phyloP scores from a whole-genome alignment of 1,140 invertebrate species.

The Zaprionus ghesquierei region DNA sequence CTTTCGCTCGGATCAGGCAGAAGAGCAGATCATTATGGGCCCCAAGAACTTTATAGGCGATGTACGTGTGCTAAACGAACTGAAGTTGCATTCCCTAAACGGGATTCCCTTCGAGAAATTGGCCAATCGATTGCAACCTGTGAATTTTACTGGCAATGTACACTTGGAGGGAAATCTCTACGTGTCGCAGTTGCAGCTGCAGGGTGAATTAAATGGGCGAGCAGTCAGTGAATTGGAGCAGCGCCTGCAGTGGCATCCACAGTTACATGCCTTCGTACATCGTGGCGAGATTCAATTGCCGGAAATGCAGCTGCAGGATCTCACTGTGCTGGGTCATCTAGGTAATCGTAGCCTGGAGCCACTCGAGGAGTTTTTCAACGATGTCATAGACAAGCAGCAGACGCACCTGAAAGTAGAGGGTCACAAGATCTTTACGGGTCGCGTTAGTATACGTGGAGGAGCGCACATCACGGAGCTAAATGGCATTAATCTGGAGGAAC shows the following conservation, averaged over 20 bases:
- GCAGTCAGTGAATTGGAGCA: constrained; percentile 18
- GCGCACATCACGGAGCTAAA: constrained; percentile 51
- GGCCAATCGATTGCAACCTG: constrained; percentile 40
- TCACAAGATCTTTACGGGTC: constrained; percentile 61
- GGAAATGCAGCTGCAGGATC: constrained; percentile 25
- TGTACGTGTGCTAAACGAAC: constrained; percentile 15
- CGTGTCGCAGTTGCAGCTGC: constrained; percentile 38
- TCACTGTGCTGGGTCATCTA: constrained; percentile 57
- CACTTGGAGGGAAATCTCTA: constrained; percentile 47
- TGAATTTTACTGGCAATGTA: constrained; percentile 46
- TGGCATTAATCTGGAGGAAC: constrained; percentile 29
- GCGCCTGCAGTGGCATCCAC: constrained; percentile 39
- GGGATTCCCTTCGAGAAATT: constrained; percentile 55
- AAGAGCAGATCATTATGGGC: constrained; percentile 49
- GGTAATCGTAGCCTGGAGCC: constrained; percentile 39
- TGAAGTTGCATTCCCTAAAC: constrained; percentile 55
- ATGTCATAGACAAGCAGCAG: constrained; percentile 56
- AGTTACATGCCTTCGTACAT: constrained; percentile 38
- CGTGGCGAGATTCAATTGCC: constrained; percentile 31
- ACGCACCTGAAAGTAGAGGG: constrained; percentile 10
- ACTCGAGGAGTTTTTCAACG: constrained; percentile 48
- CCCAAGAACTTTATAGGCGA: constrained; percentile 60
- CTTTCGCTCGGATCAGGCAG: constrained; percentile 12
- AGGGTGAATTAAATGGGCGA: constrained; percentile 35
- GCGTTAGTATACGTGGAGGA: constrained; percentile 50